These are phyloP conservation scores for Mesembrinibis cayennensis DNA, from an alignment of 2,113 vertebrate species.

Conservation along the genomic window DNA sequence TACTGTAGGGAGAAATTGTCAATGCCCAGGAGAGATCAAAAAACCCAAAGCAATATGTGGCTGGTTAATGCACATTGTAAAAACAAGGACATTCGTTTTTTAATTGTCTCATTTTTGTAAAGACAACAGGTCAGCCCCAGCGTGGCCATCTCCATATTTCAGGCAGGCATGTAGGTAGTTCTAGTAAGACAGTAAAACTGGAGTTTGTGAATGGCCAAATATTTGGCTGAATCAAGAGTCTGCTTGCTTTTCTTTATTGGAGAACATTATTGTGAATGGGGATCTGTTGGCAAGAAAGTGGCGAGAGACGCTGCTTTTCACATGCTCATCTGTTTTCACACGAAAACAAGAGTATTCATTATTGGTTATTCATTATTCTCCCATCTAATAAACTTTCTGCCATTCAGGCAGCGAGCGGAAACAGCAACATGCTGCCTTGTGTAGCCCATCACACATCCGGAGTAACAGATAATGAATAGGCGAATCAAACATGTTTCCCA, in stretches of 20 bases:
- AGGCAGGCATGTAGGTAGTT: background rate
- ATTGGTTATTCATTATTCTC: constrained; percentile 55
- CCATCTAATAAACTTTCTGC: constrained; percentile 32
- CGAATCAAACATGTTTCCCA: background rate
- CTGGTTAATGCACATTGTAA: background rate
- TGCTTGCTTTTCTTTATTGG: background rate
- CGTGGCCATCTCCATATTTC: rapidly evolving
- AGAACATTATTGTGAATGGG: background rate
- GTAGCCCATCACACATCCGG: background rate
- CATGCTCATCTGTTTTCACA: constrained; percentile 11
- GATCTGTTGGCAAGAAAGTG: background rate
- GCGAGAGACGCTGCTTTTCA: background rate
- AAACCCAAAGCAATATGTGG: background rate
- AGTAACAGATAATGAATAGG: constrained; percentile 9
- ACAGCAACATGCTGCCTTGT: background rate
- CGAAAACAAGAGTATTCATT: constrained; percentile 1
- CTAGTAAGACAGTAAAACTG: background rate
- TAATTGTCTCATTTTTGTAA: background rate
- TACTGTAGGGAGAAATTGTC: background rate
- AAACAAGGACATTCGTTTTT: background rate
- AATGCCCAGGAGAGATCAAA: background rate
- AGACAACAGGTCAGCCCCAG: background rate
- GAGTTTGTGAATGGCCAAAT: background rate
- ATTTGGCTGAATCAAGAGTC: background rate
- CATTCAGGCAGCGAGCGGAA: background rate